A percentile compares a stretch with the other conserved stretches of the same genome.
Conservation (phyloP, 2,888 invertebrate genomes). For the Oscheius sp. region DNA sequence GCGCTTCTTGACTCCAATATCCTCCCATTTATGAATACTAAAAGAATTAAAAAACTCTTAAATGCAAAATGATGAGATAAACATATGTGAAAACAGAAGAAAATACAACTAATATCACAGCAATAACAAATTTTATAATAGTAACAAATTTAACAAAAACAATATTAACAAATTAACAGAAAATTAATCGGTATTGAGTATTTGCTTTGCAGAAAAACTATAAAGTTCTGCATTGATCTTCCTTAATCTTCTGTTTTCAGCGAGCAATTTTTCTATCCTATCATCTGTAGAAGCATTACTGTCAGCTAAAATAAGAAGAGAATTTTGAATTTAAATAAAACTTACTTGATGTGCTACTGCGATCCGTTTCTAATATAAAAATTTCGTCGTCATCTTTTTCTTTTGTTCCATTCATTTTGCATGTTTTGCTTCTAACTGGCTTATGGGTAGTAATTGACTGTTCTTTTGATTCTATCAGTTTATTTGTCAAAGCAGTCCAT, state of each 20-base stretch:
- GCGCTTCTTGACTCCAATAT: background rate
- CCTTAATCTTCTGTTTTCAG: slow-evolving; percentile 46
- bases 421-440: no score
- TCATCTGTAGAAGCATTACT: background rate
- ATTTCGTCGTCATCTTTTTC: background rate
- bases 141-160: background rate
- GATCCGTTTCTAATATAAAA: no score
- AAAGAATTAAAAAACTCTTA: background rate
- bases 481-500: background rate
- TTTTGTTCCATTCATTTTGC: background rate
- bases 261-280: slow-evolving; percentile 38
- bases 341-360: background rate
- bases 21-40: slow-evolving; percentile 14
- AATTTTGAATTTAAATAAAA: background rate
- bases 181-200: slow-evolving; percentile 75
- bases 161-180: background rate
- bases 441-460: background rate
- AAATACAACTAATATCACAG: background rate
- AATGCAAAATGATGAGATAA: background rate
- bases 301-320: background rate
- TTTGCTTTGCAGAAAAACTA: slow-evolving; percentile 48
- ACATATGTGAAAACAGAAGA: no score
- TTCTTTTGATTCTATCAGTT: slow-evolving; percentile 17
- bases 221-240: slow-evolving; percentile 55
- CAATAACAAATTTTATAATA: slow-evolving; percentile 2